Evolutionary conservation across 2,888 invertebrate genomes (phyloP).

Genomic region (Elysia crispata): DNA sequence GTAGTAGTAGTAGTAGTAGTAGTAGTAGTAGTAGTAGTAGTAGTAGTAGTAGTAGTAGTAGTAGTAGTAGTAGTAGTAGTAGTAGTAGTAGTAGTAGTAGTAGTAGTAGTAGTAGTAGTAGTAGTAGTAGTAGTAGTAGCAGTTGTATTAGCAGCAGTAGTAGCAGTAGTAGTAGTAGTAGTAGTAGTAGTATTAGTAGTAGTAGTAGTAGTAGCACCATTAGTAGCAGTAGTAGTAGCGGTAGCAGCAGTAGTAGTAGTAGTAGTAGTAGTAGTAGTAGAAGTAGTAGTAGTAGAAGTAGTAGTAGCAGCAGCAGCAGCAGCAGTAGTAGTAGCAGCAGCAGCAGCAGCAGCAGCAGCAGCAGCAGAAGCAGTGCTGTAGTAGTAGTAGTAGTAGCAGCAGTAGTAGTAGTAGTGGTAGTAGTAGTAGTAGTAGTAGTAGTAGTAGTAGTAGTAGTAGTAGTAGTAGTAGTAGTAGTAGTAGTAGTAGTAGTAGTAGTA

Average conservation of each 20-base stretch:
- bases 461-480: constrained; percentile 10
- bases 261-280: background rate
- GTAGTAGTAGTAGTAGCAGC: background rate
- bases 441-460: constrained; percentile 14
- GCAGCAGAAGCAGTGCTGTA: too few species aligned
- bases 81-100: background rate
- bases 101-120: background rate
- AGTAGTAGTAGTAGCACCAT: too few species aligned
- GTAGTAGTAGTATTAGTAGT: too few species aligned
- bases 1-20: background rate
- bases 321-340: constrained; percentile 13
- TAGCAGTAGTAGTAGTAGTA: too few species aligned
- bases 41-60: background rate
- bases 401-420: constrained; percentile 11
- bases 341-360: too few species aligned
- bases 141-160: background rate
- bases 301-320: constrained; percentile 5
- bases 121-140: background rate
- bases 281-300: background rate
- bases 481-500: constrained; percentile 1
- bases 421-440: background rate
- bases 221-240: too few species aligned
- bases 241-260: too few species aligned
- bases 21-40: background rate
- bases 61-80: background rate